phyloP scores from a whole-genome alignment of 2,797 vertebrate genomes.

The Melopsittacus undulatus region DNA sequence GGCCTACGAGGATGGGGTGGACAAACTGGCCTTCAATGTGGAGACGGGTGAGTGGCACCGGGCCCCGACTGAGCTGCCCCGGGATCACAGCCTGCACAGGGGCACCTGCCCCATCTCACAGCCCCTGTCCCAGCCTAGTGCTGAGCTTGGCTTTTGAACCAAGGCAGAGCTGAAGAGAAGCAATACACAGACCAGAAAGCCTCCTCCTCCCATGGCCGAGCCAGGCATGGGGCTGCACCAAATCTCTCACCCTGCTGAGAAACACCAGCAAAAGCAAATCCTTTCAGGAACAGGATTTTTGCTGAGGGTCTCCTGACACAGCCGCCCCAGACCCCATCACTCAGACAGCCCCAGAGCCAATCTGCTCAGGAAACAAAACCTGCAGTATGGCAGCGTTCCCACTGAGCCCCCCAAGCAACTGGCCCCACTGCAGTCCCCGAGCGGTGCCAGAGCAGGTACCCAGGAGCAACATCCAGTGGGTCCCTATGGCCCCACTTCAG shows the following conservation, averaged over 20 bases:
- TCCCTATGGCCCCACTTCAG: fast-evolving
- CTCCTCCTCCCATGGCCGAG: fast-evolving
- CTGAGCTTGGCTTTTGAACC: not conserved
- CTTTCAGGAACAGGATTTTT: not conserved
- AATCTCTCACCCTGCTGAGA: not conserved
- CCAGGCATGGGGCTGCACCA: not conserved
- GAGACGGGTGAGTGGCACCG: constrained; percentile 83
- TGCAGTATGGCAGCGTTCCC: not conserved
- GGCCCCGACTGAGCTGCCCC: not conserved
- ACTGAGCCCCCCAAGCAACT: fast-evolving
- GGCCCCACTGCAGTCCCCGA: fast-evolving
- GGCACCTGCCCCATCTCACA: not conserved
- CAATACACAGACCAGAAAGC: not conserved
- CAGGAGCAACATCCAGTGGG: fast-evolving
- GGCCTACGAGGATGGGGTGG: constrained; percentile 78
- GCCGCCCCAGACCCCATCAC: not conserved
- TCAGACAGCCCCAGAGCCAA: fast-evolving
- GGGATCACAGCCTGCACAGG: fast-evolving
- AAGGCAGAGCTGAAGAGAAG: not conserved
- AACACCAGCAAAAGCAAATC: not conserved
- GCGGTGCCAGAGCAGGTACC: fast-evolving
- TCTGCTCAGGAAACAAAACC: not conserved
- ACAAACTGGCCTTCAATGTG: constrained; percentile 79
- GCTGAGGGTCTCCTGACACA: not conserved
- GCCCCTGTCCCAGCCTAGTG: not conserved